Conservation (phyloP, 2,113 vertebrate genomes). For the Ctenomys sociabilis region DNA sequence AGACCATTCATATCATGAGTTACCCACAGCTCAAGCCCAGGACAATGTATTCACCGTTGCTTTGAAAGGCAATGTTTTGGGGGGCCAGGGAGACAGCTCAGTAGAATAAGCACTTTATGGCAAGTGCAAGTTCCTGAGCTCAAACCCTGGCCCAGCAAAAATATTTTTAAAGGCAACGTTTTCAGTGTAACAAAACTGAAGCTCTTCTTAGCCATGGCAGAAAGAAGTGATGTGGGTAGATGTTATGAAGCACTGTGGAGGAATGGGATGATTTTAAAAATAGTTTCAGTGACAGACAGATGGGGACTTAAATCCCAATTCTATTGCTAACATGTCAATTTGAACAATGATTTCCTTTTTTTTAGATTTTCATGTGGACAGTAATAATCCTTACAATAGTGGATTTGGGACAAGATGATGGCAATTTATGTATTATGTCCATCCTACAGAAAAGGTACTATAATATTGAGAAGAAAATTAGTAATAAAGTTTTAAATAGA, state of each 20-base stretch:
- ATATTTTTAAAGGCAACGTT: too few relatives aligned
- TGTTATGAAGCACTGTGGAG: not conserved
- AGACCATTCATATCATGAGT: not conserved
- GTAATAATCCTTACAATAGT: not conserved
- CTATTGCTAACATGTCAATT: not conserved
- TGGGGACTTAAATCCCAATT: not conserved
- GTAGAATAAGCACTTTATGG: too few relatives aligned
- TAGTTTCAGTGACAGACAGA: not conserved
- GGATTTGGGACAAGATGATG: not conserved
- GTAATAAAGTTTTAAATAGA: not conserved
- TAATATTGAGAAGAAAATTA: constrained; percentile 36
- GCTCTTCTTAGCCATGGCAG: not conserved
- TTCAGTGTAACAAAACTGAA: not conserved
- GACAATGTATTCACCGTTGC: not conserved
- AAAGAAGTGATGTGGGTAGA: not conserved
- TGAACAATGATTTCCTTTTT: constrained; percentile 5
- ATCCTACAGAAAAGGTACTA: not conserved
- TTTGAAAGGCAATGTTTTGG: not conserved
- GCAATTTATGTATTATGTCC: not conserved
- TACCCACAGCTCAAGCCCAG: not conserved
- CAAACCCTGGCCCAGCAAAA: too few relatives aligned
- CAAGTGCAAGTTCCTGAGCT: too few relatives aligned
- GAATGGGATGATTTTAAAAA: not conserved
- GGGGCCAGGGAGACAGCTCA: too few relatives aligned
- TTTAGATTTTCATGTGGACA: not conserved